Percentiles rank a stretch among this genome's conserved stretches.
Conservation (phyloP, 2,888 invertebrate species). For the Catocala fraxini region DNA sequence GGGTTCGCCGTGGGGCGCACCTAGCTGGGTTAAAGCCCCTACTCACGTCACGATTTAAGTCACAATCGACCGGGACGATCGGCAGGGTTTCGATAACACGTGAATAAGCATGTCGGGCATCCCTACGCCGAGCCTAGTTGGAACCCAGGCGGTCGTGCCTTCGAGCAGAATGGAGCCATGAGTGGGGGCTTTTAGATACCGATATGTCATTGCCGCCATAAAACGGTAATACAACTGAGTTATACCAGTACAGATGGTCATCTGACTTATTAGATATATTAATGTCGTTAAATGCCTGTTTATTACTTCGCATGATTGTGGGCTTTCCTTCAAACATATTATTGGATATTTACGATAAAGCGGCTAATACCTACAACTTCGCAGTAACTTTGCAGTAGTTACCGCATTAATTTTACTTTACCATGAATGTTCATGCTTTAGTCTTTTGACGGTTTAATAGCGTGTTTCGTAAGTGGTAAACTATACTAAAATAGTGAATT, state of each 20-base stretch:
- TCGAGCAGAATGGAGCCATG: no score
- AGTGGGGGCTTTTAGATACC: slow-evolving; percentile 26
- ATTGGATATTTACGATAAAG: slow-evolving; percentile 28
- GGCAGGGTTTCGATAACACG: neutral
- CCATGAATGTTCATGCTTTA: slow-evolving; percentile 9
- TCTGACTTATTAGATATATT: slow-evolving; percentile 50
- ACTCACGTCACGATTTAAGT: neutral
- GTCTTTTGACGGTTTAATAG: slow-evolving; percentile 10
- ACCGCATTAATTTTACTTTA: slow-evolving; percentile 11
- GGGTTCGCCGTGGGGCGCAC: slow-evolving; percentile 34
- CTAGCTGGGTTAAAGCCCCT: slow-evolving; percentile 12
- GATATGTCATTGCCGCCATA: slow-evolving; percentile 48
- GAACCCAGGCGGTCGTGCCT: neutral
- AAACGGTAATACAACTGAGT: slow-evolving; percentile 42
- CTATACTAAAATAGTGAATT: slow-evolving; percentile 15
- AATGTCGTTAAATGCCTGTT: slow-evolving; percentile 48
- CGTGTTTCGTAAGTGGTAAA: slow-evolving; percentile 15
- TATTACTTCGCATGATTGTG: slow-evolving; percentile 33
- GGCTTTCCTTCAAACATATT: slow-evolving; percentile 33
- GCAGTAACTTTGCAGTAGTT: slow-evolving; percentile 9
- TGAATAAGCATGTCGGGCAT: no score
- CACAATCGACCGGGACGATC: slow-evolving; percentile 1
- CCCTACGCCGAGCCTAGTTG: neutral
- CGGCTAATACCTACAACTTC: slow-evolving; percentile 6
- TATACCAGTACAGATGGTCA: slow-evolving; percentile 41